These are phyloP conservation scores for Habroteleia sp. DNA, from an alignment of 2,888 invertebrate species.

Conservation along the genomic window DNA sequence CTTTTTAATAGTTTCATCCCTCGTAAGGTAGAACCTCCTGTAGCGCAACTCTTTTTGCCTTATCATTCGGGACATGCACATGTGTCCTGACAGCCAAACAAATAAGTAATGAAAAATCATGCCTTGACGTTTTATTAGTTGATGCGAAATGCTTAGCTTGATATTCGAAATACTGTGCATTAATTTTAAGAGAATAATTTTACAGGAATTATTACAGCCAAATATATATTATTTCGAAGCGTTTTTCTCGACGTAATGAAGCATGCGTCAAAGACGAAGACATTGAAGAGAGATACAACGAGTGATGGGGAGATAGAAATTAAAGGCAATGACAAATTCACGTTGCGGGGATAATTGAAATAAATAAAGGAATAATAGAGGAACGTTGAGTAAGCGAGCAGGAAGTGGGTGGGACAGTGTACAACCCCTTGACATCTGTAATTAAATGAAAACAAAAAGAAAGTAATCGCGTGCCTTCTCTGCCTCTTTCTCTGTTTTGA, in stretches of 20 bases:
- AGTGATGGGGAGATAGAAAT: constrained; percentile 71
- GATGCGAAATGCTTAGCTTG: constrained; percentile 17
- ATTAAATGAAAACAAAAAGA: constrained; percentile 81
- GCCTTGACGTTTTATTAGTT: constrained; percentile 18
- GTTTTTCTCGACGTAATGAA: constrained; percentile 60
- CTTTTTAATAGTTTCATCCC: constrained; percentile 48
- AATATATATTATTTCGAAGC: constrained; percentile 43
- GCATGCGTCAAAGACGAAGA: constrained; percentile 60
- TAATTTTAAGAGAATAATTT: no score
- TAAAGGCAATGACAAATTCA: constrained; percentile 80
- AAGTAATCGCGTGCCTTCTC: constrained; percentile 77
- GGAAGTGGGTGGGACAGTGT: constrained; percentile 68
- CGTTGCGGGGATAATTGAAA: constrained; percentile 80
- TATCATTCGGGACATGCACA: constrained; percentile 42
- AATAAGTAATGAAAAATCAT: constrained; percentile 49
- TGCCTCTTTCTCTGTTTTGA: constrained; percentile 67
- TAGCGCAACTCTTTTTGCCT: constrained; percentile 45
- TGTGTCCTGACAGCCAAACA: constrained; percentile 45
- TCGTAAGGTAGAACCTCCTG: constrained; percentile 54
- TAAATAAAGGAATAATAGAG: constrained; percentile 80
- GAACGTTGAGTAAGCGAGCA: constrained; percentile 67
- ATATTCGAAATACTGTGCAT: constrained; percentile 20
- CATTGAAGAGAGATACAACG: constrained; percentile 56
- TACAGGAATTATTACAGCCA: constrained; percentile 29
- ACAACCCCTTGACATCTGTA: constrained; percentile 81